These are phyloP conservation scores for Dexiosoma caninum DNA, from an alignment of 2,888 invertebrate genomes.

Conservation along the genomic window DNA sequence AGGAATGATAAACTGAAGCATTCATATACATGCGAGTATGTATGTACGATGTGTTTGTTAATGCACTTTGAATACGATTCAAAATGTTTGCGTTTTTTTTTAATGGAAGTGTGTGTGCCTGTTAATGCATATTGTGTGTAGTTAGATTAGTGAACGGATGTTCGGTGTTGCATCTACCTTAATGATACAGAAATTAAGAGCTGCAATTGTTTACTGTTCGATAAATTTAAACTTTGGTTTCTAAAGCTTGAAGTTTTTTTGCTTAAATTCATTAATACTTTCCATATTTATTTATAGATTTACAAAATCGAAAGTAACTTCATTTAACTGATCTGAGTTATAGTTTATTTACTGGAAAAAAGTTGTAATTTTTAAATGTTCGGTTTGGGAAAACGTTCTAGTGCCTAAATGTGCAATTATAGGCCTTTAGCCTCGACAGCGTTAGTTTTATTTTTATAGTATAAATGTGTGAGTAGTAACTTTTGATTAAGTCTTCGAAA, in stretches of 20 bases:
- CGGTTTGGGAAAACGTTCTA: too few relatives aligned
- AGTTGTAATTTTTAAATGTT: too few relatives aligned
- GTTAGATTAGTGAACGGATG: slow-evolving; percentile 35
- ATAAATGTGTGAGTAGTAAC: too few relatives aligned
- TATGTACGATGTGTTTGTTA: neutral
- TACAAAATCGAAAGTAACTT: neutral
- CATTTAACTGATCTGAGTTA: neutral
- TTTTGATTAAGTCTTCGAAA: neutral
- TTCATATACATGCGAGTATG: too few relatives aligned
- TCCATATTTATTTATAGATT: neutral
- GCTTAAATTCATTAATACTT: neutral
- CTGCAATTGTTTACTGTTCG: slow-evolving; percentile 1
- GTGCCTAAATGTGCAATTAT: too few relatives aligned
- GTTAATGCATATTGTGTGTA: slow-evolving; percentile 3
- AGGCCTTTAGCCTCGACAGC: too few relatives aligned
- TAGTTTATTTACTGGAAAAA: neutral
- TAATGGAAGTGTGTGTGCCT: neutral
- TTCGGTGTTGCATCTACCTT: slow-evolving; percentile 32
- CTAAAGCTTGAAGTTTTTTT: neutral
- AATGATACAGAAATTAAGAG: slow-evolving; percentile 26
- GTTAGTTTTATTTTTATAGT: too few relatives aligned
- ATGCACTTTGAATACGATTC: neutral
- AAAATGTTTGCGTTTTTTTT: neutral
- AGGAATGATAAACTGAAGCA: slow-evolving; percentile 22
- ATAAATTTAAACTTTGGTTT: slow-evolving; percentile 6